These are phyloP conservation scores for Porites lobata DNA, from an alignment of 92 coral and sea anemone genomes.

Conservation along the genomic window DNA sequence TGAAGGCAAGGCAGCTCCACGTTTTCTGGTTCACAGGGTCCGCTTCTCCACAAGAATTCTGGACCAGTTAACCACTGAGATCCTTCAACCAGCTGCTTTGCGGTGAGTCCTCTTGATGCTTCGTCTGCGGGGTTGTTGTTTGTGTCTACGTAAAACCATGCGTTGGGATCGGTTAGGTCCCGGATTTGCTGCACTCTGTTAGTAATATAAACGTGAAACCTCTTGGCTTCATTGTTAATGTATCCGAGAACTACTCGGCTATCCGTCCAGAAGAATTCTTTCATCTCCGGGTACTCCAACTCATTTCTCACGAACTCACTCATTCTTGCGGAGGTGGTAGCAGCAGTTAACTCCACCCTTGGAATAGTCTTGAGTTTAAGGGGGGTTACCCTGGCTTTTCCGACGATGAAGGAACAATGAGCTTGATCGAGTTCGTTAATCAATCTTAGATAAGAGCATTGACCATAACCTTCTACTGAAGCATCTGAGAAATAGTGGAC, in stretches of 20 bases:
- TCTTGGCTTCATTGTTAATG: too few species aligned
- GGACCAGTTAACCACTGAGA: neutral
- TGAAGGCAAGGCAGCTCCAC: slow-evolving; percentile 4
- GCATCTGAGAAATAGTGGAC: slow-evolving; percentile 1
- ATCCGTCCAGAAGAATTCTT: slow-evolving; percentile 5
- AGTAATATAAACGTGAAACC: neutral
- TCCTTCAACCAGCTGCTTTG: neutral
- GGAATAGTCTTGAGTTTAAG: slow-evolving; percentile 7
- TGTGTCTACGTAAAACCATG: neutral
- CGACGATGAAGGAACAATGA: slow-evolving; percentile 20
- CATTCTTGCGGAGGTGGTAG: slow-evolving; percentile 31
- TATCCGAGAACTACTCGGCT: neutral
- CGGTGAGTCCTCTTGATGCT: neutral
- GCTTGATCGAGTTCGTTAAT: slow-evolving; percentile 17
- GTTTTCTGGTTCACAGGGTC: slow-evolving; percentile 1
- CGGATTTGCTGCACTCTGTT: neutral
- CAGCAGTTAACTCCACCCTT: slow-evolving; percentile 9
- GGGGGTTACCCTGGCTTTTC: slow-evolving; percentile 16
- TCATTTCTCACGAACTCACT: neutral
- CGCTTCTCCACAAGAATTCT: neutral
- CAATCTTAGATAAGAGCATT: slow-evolving; percentile 14
- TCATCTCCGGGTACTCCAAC: neutral
- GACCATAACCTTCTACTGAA: neutral
- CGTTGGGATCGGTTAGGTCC: neutral
- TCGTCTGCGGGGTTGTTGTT: slow-evolving; percentile 1